These are phyloP conservation scores for Pseudococcus longispinus DNA, from an alignment of 2,888 invertebrate species.

Conservation along the genomic window DNA sequence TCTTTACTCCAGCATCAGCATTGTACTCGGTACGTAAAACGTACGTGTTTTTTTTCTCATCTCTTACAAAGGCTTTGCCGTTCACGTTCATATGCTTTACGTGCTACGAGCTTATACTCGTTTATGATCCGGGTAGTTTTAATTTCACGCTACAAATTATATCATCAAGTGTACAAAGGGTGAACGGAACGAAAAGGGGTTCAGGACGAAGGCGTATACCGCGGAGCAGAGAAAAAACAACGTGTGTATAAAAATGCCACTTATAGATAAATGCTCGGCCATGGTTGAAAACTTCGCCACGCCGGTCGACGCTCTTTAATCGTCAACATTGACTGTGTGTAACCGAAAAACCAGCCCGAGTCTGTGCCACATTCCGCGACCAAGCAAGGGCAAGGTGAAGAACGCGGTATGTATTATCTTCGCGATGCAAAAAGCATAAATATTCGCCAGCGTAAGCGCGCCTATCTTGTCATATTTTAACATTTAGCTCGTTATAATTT, in stretches of 20 bases:
- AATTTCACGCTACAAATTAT: constrained; percentile 28
- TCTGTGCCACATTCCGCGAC: not conserved
- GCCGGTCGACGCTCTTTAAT: not conserved
- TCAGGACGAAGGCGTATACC: not conserved
- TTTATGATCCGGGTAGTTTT: constrained; percentile 3
- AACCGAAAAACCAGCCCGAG: not conserved
- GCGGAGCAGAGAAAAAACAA: not conserved
- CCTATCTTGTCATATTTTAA: constrained; percentile 13
- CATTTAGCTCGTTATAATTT: constrained; percentile 28
- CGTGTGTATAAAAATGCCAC: not conserved
- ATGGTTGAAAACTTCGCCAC: not conserved
- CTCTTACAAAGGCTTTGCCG: not conserved
- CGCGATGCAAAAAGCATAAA: constrained; percentile 23
- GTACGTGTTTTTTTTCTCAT: not conserved
- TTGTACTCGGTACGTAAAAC: too few relatives aligned
- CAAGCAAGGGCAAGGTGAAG: not conserved
- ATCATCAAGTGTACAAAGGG: constrained; percentile 8
- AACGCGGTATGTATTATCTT: not conserved
- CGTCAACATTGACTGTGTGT: not conserved
- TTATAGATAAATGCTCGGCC: constrained; percentile 7
- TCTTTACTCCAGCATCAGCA: not conserved
- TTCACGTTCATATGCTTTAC: not conserved
- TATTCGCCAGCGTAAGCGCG: not conserved
- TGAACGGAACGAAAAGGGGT: not conserved
- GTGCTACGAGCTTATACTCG: not conserved